Base-by-base conservation (phyloP, 2,888 invertebrate genomes). In the Cetonia aurata region DNA sequence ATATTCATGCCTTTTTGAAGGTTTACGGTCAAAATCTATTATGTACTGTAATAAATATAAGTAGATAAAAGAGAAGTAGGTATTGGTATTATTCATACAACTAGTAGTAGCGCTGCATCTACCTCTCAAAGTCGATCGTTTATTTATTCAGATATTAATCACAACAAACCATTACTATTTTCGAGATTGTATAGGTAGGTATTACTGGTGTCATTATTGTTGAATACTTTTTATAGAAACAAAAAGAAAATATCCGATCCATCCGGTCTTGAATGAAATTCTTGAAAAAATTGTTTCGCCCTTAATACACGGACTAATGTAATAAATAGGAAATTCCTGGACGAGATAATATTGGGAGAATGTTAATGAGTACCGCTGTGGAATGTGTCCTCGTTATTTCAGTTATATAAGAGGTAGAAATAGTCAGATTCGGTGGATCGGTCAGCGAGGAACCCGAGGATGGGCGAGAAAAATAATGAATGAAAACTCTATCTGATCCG, bases 381-480 rank as follows among this genome's bases (percentile, higher is more conserved):
- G 76, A 76, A 76, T 76, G 75, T 75, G 72, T 74, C 75, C 75
- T 76, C 75, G 72, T 76, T 76, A 76, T 76, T 75, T 75, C 71
- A 17, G 67, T 65, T 60, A 62, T 57, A 66, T 70, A 72, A 69
- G 52, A 52, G 50, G 42, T 42, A 48, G n/a, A 59, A 69, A 60
- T 60, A 69, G 60, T 60, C 44, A 52, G 60, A 60, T 60, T 52
- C 10, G 60, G 42, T 60, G 62, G 33, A 48, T 62, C 62, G 62
- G 62, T 62, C 48, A 62, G 15, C 48, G 31, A 62, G 62, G 48
- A 62, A 48, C 48, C n/a, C 10, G 48, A 48, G 33, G 33, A 48
- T 60, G 10, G 44, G n/a, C 57, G 57, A 52, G 13, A 42, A 60
- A 42, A 69, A 59, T 59, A 67, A 67, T 67, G 67, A 67, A 67